Evolutionary conservation across 2,888 invertebrate species (phyloP).

Genomic region (Chorisops tibialis): DNA sequence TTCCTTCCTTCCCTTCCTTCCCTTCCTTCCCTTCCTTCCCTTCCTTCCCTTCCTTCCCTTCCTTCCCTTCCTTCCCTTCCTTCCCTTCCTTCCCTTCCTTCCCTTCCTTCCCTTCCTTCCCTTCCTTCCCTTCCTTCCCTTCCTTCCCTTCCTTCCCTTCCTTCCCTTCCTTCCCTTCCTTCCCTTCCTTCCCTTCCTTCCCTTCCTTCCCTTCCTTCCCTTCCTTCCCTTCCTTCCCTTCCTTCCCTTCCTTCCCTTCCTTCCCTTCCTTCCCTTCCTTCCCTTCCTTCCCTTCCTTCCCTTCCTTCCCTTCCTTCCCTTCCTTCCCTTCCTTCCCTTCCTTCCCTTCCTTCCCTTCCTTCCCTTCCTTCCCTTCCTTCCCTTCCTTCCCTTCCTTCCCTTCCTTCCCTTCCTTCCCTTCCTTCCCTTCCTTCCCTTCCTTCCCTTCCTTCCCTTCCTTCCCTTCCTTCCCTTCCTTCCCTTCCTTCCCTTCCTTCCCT

Average conservation of each 20-base stretch:
- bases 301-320: background rate
- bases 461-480: background rate
- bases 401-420: background rate
- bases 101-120: background rate
- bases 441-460: background rate
- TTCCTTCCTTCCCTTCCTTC: background rate
- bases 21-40: background rate
- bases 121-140: background rate
- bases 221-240: background rate
- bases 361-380: background rate
- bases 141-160: background rate
- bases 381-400: background rate
- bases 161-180: background rate
- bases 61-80: background rate
- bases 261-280: background rate
- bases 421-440: background rate
- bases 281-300: too few relatives aligned
- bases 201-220: background rate
- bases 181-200: background rate
- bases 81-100: background rate
- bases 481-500: background rate
- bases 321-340: background rate
- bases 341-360: background rate
- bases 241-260: background rate
- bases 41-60: background rate